phyloP scores from a whole-genome alignment of 2,113 vertebrate species.

The Semnopithecus entellus region DNA sequence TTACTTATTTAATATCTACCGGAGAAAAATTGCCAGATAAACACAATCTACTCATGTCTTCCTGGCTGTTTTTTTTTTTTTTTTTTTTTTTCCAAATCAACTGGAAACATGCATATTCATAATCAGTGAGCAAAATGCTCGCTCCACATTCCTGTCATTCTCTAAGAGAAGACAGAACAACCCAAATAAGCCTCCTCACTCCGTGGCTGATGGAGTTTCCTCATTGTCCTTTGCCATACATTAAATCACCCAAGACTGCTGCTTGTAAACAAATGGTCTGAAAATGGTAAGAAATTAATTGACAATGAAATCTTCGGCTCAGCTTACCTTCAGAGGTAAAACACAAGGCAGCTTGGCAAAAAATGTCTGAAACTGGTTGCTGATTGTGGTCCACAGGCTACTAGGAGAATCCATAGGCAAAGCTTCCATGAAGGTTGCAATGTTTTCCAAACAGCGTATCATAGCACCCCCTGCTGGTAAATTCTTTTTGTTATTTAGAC shows the following conservation, averaged over 20 bases:
- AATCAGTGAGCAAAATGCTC: neutral
- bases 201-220: neutral
- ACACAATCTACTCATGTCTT: neutral
- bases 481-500: conserved; percentile 98
- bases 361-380: conserved; percentile 99
- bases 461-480: conserved; percentile 97
- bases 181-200: neutral
- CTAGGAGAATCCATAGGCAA: conserved; percentile 99
- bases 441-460: conserved; percentile 98
- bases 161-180: neutral
- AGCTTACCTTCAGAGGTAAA: conserved; percentile 95
- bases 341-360: conserved; percentile 96
- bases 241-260: neutral
- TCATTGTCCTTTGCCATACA: neutral
- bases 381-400: conserved; percentile 98
- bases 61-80: neutral
- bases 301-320: neutral
- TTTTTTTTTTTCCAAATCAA: neutral
- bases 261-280: neutral
- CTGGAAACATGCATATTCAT: neutral
- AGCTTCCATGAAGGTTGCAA: conserved; percentile 98
- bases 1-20: neutral
- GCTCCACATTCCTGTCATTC: neutral
- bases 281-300: neutral
- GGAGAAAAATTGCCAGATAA: neutral